Conservation (phyloP, 2,888 invertebrate genomes). For the Subacronicta megacephala region DNA sequence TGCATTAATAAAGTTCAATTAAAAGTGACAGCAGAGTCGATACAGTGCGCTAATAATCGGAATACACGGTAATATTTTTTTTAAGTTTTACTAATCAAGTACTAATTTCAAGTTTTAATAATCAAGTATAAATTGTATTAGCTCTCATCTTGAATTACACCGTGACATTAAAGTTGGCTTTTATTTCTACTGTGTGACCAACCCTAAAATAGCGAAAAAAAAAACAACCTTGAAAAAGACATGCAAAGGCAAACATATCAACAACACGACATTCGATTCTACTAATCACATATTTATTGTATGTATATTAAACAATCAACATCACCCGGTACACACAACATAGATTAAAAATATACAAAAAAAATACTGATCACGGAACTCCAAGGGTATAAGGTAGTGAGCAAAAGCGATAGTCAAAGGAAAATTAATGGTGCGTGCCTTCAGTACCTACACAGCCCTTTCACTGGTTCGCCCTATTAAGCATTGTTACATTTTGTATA, state of each 20-base stretch:
- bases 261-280: neutral
- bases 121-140: too few species aligned
- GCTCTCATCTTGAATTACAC: too few species aligned
- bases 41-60: too few species aligned
- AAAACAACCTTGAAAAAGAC: constrained; percentile 5
- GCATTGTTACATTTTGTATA: neutral
- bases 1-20: too few species aligned
- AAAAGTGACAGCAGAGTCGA: too few species aligned
- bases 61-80: too few species aligned
- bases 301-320: constrained; percentile 12
- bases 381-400: constrained; percentile 60
- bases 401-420: constrained; percentile 77
- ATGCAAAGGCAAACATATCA: constrained; percentile 3
- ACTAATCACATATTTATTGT: neutral
- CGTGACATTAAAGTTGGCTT: too few species aligned
- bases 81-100: too few species aligned
- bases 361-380: constrained; percentile 54
- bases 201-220: too few species aligned
- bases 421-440: constrained; percentile 51
- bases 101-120: too few species aligned
- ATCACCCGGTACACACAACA: neutral
- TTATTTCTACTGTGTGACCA: too few species aligned
- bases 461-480: constrained; percentile 1
- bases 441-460: neutral
- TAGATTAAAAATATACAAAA: constrained; percentile 6